Conservation (phyloP, 2,888 invertebrate genomes). For the Silvanus unidentatus region DNA sequence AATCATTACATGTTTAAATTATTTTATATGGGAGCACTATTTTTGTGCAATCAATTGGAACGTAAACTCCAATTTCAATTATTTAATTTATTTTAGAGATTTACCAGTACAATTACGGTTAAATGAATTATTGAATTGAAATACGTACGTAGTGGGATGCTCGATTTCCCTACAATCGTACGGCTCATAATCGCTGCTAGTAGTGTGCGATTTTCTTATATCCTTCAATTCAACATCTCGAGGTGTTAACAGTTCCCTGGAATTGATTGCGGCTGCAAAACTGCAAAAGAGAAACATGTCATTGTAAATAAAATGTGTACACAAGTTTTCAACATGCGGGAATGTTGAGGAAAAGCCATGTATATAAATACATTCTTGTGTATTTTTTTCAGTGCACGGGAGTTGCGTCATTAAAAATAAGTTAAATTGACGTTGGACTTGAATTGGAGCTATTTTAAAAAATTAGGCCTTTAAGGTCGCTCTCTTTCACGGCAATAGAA, state of each 20-base stretch:
- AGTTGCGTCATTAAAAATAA: too few species aligned
- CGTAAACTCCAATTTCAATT: too few species aligned
- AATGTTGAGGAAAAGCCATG: not conserved
- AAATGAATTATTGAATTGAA: conserved; percentile 1
- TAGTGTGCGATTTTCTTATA: conserved; percentile 40
- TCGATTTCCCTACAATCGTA: conserved; percentile 61
- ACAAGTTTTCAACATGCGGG: not conserved
- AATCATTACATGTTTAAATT: too few species aligned
- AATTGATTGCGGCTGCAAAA: conserved; percentile 34
- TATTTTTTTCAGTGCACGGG: too few species aligned
- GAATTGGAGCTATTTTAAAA: too few species aligned
- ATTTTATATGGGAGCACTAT: too few species aligned
- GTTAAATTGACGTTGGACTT: too few species aligned
- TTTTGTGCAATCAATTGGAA: too few species aligned
- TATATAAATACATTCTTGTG: too few species aligned
- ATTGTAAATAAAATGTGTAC: not conserved
- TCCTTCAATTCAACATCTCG: conserved; percentile 48
- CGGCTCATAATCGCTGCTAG: conserved; percentile 59
- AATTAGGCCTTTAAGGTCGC: not conserved
- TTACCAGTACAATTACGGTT: not conserved
- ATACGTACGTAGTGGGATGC: conserved; percentile 69
- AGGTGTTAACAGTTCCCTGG: conserved; percentile 27
- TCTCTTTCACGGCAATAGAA: not conserved
- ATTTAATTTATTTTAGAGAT: not conserved
- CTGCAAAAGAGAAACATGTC: conserved; percentile 22